phyloP scores from a whole-genome alignment of 2,797 vertebrate species.

The Acanthurus lineatus region DNA sequence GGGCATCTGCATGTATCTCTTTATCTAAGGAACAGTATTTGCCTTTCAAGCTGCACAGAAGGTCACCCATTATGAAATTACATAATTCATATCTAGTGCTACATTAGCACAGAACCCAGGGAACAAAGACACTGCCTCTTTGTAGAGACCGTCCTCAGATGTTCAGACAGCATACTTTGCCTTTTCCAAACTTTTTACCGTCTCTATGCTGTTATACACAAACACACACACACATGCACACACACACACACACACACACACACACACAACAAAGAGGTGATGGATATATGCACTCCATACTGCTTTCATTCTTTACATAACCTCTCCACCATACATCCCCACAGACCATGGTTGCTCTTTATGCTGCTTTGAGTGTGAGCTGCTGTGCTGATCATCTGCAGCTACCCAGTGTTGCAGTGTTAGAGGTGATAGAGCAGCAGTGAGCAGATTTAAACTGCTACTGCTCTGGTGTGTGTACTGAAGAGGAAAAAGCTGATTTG shows the following conservation, averaged over 20 bases:
- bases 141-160: constrained; percentile 77
- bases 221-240: constrained; percentile 15
- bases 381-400: constrained; percentile 41
- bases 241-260: constrained; percentile 8
- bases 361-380: constrained; percentile 56
- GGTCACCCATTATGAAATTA: constrained; percentile 79
- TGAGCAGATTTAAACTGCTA: constrained; percentile 25
- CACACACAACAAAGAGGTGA: constrained; percentile 49
- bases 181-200: constrained; percentile 73
- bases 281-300: constrained; percentile 58
- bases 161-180: constrained; percentile 71
- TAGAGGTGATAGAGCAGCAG: constrained; percentile 57
- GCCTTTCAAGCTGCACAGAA: constrained; percentile 70
- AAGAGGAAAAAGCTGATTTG: constrained; percentile 25
- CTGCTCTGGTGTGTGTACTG: constrained; percentile 9
- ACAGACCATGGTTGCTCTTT: constrained; percentile 54
- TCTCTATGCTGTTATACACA: constrained; percentile 19
- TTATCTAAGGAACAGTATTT: constrained; percentile 43
- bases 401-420: constrained; percentile 25
- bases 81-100: constrained; percentile 81
- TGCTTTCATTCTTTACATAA: constrained; percentile 66
- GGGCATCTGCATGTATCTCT: constrained; percentile 37
- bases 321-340: constrained; percentile 49
- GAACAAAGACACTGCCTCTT: constrained; percentile 79
- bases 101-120: constrained; percentile 65